These are phyloP conservation scores for Leptobrachium leishanense DNA, from an alignment of 2,113 vertebrate species.

Conservation along the genomic window DNA sequence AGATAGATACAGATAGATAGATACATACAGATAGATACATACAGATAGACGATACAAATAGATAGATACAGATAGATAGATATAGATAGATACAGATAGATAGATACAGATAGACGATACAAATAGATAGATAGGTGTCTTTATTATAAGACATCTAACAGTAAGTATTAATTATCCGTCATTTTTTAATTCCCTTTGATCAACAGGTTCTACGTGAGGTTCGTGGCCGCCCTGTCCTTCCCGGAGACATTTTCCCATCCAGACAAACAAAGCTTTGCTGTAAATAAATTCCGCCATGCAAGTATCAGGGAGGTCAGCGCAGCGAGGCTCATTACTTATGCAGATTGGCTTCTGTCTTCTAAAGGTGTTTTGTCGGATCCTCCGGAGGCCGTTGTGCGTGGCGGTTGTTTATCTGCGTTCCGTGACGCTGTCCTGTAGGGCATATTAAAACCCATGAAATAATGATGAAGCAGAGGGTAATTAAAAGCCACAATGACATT, in stretches of 20 bases:
- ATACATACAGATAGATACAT: no score
- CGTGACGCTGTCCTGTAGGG: slow-evolving; percentile 74
- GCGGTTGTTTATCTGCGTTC: slow-evolving; percentile 65
- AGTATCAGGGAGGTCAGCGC: slow-evolving; percentile 59
- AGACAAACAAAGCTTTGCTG: slow-evolving; percentile 15
- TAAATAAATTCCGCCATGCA: slow-evolving; percentile 36
- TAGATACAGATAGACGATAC: no score
- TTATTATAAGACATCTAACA: no score
- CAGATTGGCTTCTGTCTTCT: slow-evolving; percentile 45
- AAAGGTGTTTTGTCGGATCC: slow-evolving; percentile 50
- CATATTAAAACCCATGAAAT: slow-evolving; percentile 86
- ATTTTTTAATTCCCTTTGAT: neutral
- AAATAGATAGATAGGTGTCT: no score
- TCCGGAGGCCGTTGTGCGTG: slow-evolving; percentile 45
- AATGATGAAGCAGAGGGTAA: slow-evolving; percentile 91
- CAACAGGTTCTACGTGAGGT: neutral
- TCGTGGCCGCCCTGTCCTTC: neutral
- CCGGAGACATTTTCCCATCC: slow-evolving; percentile 5
- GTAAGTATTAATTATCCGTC: neutral
- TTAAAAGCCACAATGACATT: slow-evolving; percentile 82
- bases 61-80: no score
- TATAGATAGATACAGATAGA: no score
- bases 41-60: no score
- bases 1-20: no score
- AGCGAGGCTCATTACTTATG: slow-evolving; percentile 47